A percentile compares a stretch with the other conserved stretches of the same genome.
Evolutionary conservation across 2,888 invertebrate genomes (phyloP).

Genomic region (Agrotis clavis): DNA sequence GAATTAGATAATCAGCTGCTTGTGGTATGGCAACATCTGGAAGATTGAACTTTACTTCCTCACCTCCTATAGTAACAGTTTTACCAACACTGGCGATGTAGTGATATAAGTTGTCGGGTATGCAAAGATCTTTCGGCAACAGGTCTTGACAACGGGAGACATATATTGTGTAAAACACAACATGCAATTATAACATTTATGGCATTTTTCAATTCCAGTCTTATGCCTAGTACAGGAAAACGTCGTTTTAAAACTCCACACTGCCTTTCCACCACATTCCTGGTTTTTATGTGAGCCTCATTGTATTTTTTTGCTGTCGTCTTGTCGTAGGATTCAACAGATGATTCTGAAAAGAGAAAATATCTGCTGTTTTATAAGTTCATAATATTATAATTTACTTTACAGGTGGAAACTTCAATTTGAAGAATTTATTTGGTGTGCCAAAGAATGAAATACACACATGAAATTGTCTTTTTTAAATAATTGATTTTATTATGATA

Average conservation of each 20-base stretch:
- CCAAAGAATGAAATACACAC: background rate
- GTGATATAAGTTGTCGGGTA: no score
- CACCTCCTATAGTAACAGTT: no score
- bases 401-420: background rate
- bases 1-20: no score
- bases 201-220: background rate
- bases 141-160: no score
- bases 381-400: background rate
- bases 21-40: no score
- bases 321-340: conserved; percentile 9
- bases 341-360: background rate
- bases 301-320: conserved; percentile 25
- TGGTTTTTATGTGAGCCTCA: conserved; percentile 21
- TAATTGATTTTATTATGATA: background rate
- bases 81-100: no score
- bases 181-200: conserved; percentile 10
- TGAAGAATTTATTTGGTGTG: background rate
- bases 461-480: background rate
- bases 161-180: conserved; percentile 17
- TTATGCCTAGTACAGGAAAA: conserved; percentile 19
- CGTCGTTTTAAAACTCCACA: conserved; percentile 17
- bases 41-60: no score
- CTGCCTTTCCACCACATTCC: conserved; percentile 23
- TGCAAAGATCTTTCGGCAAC: no score
- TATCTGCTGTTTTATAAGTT: background rate